phyloP scores from a whole-genome alignment of 2,888 invertebrate species.

The Schrankia costaestrigalis region DNA sequence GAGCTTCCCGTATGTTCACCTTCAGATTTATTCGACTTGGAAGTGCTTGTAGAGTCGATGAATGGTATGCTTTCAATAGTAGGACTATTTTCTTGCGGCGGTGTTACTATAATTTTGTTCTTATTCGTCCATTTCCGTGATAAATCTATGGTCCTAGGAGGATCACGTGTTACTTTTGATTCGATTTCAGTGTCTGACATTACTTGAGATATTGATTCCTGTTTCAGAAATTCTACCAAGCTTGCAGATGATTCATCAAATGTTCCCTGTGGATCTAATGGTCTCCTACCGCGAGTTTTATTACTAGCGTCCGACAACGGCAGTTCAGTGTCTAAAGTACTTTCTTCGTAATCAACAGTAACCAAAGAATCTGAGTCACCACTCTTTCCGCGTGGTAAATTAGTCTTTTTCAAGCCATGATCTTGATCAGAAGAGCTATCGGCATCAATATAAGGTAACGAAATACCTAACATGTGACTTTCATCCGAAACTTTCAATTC shows the following conservation, averaged over 20 bases:
- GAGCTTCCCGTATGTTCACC: conserved; percentile 71
- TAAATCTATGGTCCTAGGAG: conserved; percentile 55
- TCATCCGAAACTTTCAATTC: conserved; percentile 80
- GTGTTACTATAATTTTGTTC: conserved; percentile 81
- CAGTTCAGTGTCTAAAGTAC: conserved; percentile 80
- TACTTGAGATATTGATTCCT: conserved; percentile 65
- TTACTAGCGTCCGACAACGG: conserved; percentile 72
- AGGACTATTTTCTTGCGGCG: conserved; percentile 82
- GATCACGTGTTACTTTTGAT: conserved; percentile 41
- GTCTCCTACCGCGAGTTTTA: conserved; percentile 42
- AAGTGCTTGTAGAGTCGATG: conserved; percentile 66
- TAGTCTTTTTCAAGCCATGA: conserved; percentile 51
- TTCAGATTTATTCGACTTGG: conserved; percentile 68
- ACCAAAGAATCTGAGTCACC: conserved; percentile 86
- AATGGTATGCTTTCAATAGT: conserved; percentile 77
- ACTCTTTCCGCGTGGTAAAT: conserved; percentile 77
- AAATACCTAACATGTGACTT: conserved; percentile 69
- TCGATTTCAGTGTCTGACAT: conserved; percentile 69
- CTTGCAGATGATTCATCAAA: conserved; percentile 81
- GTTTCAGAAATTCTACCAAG: conserved; percentile 70
- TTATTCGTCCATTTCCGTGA: conserved; percentile 74
- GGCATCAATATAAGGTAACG: conserved; percentile 76
- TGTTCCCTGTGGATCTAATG: conserved; percentile 79
- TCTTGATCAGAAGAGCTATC: conserved; percentile 78
- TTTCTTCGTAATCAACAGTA: conserved; percentile 85